Evolutionary conservation across 2,113 vertebrate genomes (phyloP), one percentile per base, ranked within the genome.

Genomic region (Melospiza melodia): DNA sequence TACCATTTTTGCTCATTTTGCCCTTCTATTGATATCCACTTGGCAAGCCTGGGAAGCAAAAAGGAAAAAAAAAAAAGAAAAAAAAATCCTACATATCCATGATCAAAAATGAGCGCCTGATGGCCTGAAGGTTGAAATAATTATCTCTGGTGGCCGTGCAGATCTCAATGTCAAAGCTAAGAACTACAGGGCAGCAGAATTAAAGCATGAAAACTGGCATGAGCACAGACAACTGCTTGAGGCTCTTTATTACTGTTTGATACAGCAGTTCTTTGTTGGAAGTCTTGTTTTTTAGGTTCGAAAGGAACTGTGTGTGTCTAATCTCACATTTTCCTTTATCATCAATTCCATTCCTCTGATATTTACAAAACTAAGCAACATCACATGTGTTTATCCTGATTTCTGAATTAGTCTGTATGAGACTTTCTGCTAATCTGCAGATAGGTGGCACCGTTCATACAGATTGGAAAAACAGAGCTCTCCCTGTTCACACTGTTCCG

Each of bases 401-500:
- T 98, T 95, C 90, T 94, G 98, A 97, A 94, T 96, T 95, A 96
- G 95, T 91, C 33, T 73, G 31, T 95, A 81, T 66, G 81, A 94
- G 97, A 98, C 97, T 98, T 97, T 99, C 97, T 97, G 97, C 93
- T 92, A 94, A 98, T 98, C 97, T 95, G 97, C 98, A 99, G 99
- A 99, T 99, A 99, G 99, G 99, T 99, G 99, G 99, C 99, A 99
- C 98, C 98, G 98, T 99, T 98, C 98, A 98, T 98, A 99, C 99
- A 98, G 98, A 98, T 97, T 99, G 98, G 92, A 97, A 98, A 90
- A 98, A 93, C 97, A 84, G 90, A 84, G 90, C 95, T 89, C 96
- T 35, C 93, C 97, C 95, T 93, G 96, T 97, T 98, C 98, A 90
- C 97, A 90, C 98, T 97, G 91, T 98, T 97, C 97, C 91, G 21